A percentile compares a stretch with the other conserved stretches of the same genome.
These are phyloP conservation scores for Tadarida brasiliensis DNA, from an alignment of 2,797 vertebrate species.

Conservation along the genomic window DNA sequence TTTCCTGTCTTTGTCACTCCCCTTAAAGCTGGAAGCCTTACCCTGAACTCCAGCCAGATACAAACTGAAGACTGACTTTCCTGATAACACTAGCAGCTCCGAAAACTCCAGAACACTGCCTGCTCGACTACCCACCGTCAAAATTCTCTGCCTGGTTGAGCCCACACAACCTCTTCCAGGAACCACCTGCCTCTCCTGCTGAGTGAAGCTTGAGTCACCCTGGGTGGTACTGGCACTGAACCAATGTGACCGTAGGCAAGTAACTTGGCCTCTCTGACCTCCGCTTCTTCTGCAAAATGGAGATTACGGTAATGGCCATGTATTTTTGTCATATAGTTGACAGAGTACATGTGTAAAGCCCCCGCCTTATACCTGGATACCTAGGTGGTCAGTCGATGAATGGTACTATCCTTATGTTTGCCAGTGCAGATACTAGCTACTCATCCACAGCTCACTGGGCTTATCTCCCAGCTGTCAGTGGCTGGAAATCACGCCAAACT, in stretches of 20 bases:
- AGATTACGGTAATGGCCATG: background rate
- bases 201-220: background rate
- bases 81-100: background rate
- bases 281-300: conserved; percentile 28
- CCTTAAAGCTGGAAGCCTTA: background rate
- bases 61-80: background rate
- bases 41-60: background rate
- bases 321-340: background rate
- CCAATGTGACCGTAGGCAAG: background rate
- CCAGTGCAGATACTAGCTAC: background rate
- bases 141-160: background rate
- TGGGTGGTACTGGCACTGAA: background rate
- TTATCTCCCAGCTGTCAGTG: background rate
- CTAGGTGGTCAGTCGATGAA: background rate
- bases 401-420: background rate
- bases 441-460: background rate
- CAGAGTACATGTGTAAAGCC: background rate
- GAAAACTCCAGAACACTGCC: background rate
- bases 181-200: background rate
- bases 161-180: background rate
- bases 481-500: background rate
- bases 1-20: background rate
- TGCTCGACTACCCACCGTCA: background rate
- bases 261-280: conserved; percentile 30
- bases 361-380: background rate